Conservation (phyloP, 2,888 invertebrate genomes). For the Xanthostigma xanthostigma region DNA sequence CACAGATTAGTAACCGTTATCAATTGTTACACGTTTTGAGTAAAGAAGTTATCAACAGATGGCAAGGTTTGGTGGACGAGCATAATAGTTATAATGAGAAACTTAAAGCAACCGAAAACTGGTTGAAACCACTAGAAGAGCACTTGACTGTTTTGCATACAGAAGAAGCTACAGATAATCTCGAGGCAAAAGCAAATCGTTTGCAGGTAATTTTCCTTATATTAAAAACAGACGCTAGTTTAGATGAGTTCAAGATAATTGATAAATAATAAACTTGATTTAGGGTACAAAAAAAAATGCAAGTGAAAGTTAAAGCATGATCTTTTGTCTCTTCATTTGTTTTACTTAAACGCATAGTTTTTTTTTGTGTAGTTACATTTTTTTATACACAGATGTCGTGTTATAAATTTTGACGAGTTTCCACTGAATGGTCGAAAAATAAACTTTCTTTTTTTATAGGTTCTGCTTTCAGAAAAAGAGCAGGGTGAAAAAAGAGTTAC, state of each 20-base stretch:
- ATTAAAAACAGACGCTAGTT: no score
- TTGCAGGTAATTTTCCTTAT: conserved; percentile 31
- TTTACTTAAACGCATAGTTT: no score
- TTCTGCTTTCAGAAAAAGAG: conserved; percentile 63
- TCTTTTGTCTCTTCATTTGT: no score
- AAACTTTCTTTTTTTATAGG: conserved; percentile 11
- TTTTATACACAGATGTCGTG: no score
- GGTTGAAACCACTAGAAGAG: conserved; percentile 64
- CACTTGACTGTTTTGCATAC: conserved; percentile 49
- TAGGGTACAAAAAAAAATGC: no score
- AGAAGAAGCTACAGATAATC: conserved; percentile 38
- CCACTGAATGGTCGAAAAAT: no score
- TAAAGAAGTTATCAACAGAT: conserved; percentile 74
- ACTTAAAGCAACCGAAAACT: conserved; percentile 55
- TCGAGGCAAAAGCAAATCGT: conserved; percentile 50
- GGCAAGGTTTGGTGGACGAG: conserved; percentile 70
- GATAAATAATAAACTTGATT: no score
- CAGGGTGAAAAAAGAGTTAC: conserved; percentile 68
- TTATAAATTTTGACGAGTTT: no score
- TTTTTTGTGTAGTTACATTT: no score
- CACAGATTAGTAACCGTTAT: conserved; percentile 80
- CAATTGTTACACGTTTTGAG: conserved; percentile 65
- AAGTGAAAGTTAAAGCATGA: no score
- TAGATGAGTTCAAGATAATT: no score
- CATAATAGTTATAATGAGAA: conserved; percentile 66